Base-by-base conservation (phyloP, 2,113 vertebrate species). In the Reinhardtius hippoglossoides region DNA sequence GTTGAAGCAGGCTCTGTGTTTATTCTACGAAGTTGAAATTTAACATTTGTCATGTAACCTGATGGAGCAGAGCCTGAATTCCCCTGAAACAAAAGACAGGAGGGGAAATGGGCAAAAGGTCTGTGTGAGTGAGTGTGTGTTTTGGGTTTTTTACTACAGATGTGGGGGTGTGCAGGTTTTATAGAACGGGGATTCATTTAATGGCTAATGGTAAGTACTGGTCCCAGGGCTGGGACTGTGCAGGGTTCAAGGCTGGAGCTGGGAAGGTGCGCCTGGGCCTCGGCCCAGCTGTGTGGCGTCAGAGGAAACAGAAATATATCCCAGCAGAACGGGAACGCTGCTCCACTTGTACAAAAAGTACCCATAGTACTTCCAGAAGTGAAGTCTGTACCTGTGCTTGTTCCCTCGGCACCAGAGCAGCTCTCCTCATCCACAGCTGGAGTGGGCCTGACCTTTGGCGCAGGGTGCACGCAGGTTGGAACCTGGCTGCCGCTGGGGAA, bases 31-130 rank as follows among this genome's bases (percentile, higher is more conserved):
- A 81, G 72, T 71, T 76, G 83, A 91, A 89, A 70, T 85, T 85
- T 75, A 91, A 92, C 91, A 91, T 91, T 88, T 90, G 91, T 93
- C 93, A 91, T 91, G 90, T 87, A 90, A 86, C 80, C 83, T 81
- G 84, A 82, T 89, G 84, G 85, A 92, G 85, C 74, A 0, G 24
- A 88, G 83, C 86, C 87, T 52, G 62, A 68, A 79, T 88, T 92
- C 88, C 84, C 90, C 91, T 83, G 59, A 69, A 90, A 85, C 76
- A 70, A 82, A 88, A 86, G 56, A 69, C 81, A 80, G 76, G 79
- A 58, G 67, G 76, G 74, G 73, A 80, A 85, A 84, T 66, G 58
- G 63, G 31, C 31, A 31, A 31, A 31, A 31, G 31, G 68, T 76
- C 77, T 85, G 59, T n/a, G 75, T 31, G 74, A 68, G 59, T 52